Evolutionary conservation across 2,113 vertebrate genomes (phyloP).

Genomic region (Conger conger): DNA sequence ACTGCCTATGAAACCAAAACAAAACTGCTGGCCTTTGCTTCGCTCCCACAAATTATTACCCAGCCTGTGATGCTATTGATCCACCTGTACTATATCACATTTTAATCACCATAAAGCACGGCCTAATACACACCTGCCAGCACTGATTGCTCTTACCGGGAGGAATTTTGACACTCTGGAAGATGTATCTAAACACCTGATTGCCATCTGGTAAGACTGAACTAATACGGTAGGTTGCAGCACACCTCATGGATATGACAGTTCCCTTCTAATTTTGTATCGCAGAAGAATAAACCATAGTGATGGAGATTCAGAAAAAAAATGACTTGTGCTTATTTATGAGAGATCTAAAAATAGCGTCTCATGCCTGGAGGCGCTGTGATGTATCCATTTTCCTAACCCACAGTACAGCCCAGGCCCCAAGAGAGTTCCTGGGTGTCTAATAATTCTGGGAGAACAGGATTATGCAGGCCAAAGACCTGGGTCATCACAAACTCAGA

Average conservation of each 20-base stretch:
- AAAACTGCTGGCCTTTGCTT: conserved; percentile 51
- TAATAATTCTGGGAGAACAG: conserved; percentile 17
- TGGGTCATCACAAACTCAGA: conserved; percentile 20
- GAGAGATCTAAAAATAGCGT: conserved; percentile 15
- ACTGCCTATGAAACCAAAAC: conserved; percentile 53
- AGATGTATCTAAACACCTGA: conserved; percentile 26
- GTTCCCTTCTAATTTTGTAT: neutral
- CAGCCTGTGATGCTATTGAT: conserved; percentile 56
- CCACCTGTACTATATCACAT: conserved; percentile 59
- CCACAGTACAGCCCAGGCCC: neutral
- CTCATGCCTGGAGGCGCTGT: neutral
- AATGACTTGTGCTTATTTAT: neutral
- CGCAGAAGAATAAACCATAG: neutral
- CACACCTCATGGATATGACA: conserved; percentile 5
- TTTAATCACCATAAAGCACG: conserved; percentile 69
- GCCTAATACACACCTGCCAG: conserved; percentile 50
- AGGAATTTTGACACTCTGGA: conserved; percentile 25
- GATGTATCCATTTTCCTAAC: conserved; percentile 9
- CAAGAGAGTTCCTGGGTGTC: conserved; percentile 10
- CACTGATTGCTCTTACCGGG: conserved; percentile 49
- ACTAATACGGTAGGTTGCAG: neutral
- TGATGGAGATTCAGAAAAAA: neutral
- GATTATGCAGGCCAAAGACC: conserved; percentile 20
- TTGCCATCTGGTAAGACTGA: conserved; percentile 6
- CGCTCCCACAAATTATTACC: conserved; percentile 51